These are phyloP conservation scores for Enteromius argenteus DNA, from an alignment of 2,797 vertebrate species.

Conservation along the genomic window DNA sequence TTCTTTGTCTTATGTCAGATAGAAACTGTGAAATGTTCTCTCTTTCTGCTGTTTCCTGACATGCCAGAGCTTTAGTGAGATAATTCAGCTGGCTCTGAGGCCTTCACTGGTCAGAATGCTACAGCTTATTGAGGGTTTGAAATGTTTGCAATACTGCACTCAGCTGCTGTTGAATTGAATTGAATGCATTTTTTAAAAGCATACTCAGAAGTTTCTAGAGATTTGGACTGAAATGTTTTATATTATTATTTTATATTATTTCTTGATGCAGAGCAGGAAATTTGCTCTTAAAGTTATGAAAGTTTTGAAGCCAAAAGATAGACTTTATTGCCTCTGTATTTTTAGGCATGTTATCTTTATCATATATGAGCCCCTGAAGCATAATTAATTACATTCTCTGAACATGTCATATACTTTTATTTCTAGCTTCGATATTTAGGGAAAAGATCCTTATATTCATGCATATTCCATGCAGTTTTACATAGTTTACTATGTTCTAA, in stretches of 20 bases:
- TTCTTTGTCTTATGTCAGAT: constrained; percentile 12
- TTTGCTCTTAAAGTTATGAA: background rate
- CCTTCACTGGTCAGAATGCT: background rate
- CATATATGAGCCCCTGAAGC: background rate
- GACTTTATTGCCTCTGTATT: background rate
- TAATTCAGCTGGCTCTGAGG: background rate
- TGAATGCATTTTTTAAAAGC: background rate
- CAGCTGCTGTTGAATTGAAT: background rate
- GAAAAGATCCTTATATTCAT: background rate
- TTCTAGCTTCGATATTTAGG: background rate
- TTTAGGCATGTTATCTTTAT: background rate
- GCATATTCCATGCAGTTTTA: background rate
- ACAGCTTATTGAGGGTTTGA: background rate
- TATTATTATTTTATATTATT: background rate
- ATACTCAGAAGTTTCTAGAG: background rate
- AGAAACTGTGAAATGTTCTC: constrained; percentile 14
- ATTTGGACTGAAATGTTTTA: background rate
- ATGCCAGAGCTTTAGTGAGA: background rate
- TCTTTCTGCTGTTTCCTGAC: constrained; percentile 18
- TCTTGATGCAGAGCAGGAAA: background rate
- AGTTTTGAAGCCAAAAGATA: background rate
- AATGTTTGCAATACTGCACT: background rate
- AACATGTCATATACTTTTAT: background rate
- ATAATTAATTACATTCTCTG: background rate
- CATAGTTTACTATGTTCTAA: background rate